Conservation (phyloP, 64 coral and sea anemone genomes). For the Pocillopora verrucosa region DNA sequence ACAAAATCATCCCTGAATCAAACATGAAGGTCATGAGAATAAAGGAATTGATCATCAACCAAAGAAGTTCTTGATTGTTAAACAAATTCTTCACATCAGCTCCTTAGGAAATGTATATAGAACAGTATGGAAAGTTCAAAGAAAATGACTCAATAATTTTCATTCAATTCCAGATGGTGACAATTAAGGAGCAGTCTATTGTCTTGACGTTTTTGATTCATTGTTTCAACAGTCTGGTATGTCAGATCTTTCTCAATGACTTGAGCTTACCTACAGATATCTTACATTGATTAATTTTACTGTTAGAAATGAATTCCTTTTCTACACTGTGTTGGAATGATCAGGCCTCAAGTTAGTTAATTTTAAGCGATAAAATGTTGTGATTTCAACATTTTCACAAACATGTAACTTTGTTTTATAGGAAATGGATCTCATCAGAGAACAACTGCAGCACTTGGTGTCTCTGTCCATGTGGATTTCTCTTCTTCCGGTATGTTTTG, state of each 20-base stretch:
- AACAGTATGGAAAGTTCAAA: neutral
- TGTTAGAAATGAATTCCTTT: neutral
- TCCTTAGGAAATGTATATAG: no score
- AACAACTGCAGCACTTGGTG: constrained; percentile 94
- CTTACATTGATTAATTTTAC: neutral
- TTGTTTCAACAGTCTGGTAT: constrained; percentile 96
- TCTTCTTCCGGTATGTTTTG: constrained; percentile 81
- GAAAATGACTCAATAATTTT: neutral
- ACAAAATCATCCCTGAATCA: no score
- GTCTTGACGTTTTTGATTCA: constrained; percentile 90
- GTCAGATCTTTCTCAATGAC: constrained; percentile 5
- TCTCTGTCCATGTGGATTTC: constrained; percentile 93
- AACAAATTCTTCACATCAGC: no score
- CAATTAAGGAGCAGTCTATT: constrained; percentile 79
- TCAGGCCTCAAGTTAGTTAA: no score
- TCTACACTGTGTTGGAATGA: no score
- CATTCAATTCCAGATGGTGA: constrained; percentile 48
- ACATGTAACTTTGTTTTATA: constrained; percentile 13
- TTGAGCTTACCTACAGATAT: no score
- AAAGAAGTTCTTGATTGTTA: no score
- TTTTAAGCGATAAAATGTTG: no score
- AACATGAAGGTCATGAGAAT: no score
- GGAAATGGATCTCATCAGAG: constrained; percentile 99
- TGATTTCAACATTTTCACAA: neutral
- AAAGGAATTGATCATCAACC: no score